These are phyloP conservation scores for Eublepharis macularius DNA, from an alignment of 2,113 vertebrate genomes.

Conservation along the genomic window DNA sequence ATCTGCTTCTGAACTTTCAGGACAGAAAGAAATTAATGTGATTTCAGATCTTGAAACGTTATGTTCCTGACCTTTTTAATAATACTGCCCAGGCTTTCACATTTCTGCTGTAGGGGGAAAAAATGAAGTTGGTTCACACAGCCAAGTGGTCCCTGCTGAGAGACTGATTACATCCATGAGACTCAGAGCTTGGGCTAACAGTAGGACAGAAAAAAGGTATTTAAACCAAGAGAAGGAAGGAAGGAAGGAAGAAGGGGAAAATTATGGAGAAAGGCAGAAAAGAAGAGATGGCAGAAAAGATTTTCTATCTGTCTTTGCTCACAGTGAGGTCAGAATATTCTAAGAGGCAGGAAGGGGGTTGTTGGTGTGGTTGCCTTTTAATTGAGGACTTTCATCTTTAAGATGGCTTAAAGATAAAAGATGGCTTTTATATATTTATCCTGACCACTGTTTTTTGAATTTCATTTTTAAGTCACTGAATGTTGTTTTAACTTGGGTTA, in stretches of 20 bases:
- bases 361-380: too few relatives aligned
- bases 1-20: background rate
- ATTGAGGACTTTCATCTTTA: too few relatives aligned
- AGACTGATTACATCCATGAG: slow-evolving; percentile 8
- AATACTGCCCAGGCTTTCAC: background rate
- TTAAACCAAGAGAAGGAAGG: background rate
- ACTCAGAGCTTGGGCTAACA: background rate
- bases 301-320: background rate
- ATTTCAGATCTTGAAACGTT: slow-evolving; percentile 4
- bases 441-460: too few relatives aligned
- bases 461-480: too few relatives aligned
- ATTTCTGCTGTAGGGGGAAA: background rate
- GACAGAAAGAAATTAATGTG: slow-evolving; percentile 7
- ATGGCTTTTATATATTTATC: too few relatives aligned
- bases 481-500: too few relatives aligned
- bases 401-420: too few relatives aligned
- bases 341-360: too few relatives aligned
- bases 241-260: background rate
- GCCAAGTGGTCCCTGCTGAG: slow-evolving; percentile 1
- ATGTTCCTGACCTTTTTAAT: slow-evolving; percentile 1
- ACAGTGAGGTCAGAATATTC: background rate
- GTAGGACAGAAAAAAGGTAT: background rate
- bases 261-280: too few relatives aligned
- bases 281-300: background rate
- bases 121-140: slow-evolving; percentile 22